Base-by-base conservation (phyloP, 2,888 invertebrate genomes). In the Phragmatobia fuliginosa region DNA sequence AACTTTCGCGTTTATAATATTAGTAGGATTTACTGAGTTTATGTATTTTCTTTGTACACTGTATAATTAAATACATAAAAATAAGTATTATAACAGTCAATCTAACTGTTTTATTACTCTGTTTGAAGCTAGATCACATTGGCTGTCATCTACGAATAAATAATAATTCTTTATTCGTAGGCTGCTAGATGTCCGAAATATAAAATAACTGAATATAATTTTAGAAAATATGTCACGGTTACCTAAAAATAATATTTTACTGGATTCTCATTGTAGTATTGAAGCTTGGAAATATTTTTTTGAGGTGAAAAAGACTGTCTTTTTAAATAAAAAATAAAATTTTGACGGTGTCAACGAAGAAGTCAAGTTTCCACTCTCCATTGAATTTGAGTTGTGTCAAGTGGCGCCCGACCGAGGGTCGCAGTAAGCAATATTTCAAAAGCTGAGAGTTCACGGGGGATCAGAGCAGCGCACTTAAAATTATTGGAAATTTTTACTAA, bases 341-440 rank as follows among this genome's bases (percentile, higher is more conserved):
- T 82, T 82, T 38, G 70, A 66, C 69, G 73, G 73, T 70, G 71
- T 71, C 67, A 41, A 65, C 67, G 66, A 72, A 77, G 77, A 70
- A 71, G 66, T 73, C 59, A 73, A 81, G 76, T 58, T 71, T 63
- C 77, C 76, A 73, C 80, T 81, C 76, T 79, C 84, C 82, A 85
- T 86, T 87, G 86, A 88, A 88, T 88, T 87, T 78, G 83, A 90
- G 88, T 85, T 83, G 83, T 76, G 82, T 88, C 81, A 78, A 92
- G 91, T 83, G 83, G 80, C 83, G 80, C 77, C 69, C 69, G 76
- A 71, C 72, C 77, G 78, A 84, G 83, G 82, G 84, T 78, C 83
- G 75, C 69, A 73, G 88, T 91, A 89, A 91, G 90, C 92, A 86
- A 88, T 90, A 90, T 91, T 88, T 92, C 88, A 90, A 89, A 85